These are phyloP conservation scores for Drosophila percnosoma DNA, from an alignment of 2,888 invertebrate genomes.

Conservation along the genomic window DNA sequence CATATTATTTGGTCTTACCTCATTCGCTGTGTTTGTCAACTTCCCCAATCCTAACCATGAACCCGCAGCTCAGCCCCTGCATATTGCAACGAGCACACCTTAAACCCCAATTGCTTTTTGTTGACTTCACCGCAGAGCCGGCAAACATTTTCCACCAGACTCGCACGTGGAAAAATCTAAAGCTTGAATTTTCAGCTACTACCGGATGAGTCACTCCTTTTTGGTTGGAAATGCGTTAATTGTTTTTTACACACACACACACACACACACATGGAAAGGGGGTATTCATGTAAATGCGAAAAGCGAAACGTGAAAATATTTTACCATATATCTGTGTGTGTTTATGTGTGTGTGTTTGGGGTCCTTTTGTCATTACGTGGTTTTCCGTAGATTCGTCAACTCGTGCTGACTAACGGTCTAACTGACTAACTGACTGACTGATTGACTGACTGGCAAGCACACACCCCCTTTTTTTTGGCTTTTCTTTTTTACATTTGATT, in stretches of 20 bases:
- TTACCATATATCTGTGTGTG: slow-evolving; percentile 22
- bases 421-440: slow-evolving; percentile 32
- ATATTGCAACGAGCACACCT: slow-evolving; percentile 12
- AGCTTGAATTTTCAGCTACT: slow-evolving; percentile 48
- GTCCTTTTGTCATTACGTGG: slow-evolving; percentile 54
- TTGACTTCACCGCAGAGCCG: background rate
- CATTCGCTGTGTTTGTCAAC: slow-evolving; percentile 11
- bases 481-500: background rate
- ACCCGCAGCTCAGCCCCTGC: background rate
- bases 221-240: slow-evolving; percentile 70
- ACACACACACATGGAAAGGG: slow-evolving; percentile 3
- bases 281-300: slow-evolving; percentile 53
- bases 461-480: slow-evolving; percentile 24
- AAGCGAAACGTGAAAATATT: slow-evolving; percentile 73
- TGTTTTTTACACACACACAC: slow-evolving; percentile 66
- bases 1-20: background rate
- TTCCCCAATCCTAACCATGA: slow-evolving; percentile 13
- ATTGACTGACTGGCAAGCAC: slow-evolving; percentile 22
- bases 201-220: slow-evolving; percentile 66
- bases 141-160: slow-evolving; percentile 30
- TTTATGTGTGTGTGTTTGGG: slow-evolving; percentile 11
- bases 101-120: slow-evolving; percentile 2
- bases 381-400: slow-evolving; percentile 68
- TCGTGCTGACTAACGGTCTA: slow-evolving; percentile 41
- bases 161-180: slow-evolving; percentile 67